Conservation (phyloP, 1,140 invertebrate species). For the Drosophila simulans region DNA sequence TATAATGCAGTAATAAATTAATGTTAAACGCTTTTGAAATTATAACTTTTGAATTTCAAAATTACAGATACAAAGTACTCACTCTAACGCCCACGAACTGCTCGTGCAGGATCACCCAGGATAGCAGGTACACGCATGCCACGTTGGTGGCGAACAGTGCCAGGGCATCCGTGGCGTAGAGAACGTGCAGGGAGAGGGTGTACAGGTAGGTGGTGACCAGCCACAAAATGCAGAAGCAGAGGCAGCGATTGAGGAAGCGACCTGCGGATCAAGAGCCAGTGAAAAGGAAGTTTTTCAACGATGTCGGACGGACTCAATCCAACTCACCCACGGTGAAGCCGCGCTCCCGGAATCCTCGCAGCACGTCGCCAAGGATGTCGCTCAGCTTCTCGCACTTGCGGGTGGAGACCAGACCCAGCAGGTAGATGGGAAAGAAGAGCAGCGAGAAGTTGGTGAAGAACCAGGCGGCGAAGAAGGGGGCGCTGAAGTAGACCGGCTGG, state of each 20-base stretch:
- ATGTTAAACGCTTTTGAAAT: too few relatives aligned
- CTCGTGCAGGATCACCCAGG: conserved; percentile 98
- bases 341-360: conserved; percentile 93
- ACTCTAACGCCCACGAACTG: conserved; percentile 98
- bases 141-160: conserved; percentile 97
- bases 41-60: neutral
- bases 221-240: conserved; percentile 95
- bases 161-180: conserved; percentile 96
- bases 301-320: too few relatives aligned
- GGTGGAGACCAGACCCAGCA: conserved; percentile 89
- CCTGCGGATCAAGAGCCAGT: conserved; percentile 84
- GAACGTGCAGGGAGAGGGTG: conserved; percentile 92
- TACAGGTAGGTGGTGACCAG: conserved; percentile 97
- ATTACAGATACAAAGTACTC: neutral
- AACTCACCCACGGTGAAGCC: conserved; percentile 92
- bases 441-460: conserved; percentile 97
- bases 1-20: too few relatives aligned
- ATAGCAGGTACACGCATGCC: conserved; percentile 95
- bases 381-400: conserved; percentile 90
- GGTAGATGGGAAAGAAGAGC: conserved; percentile 95
- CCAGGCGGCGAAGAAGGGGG: conserved; percentile 97
- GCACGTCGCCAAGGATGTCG: conserved; percentile 91
- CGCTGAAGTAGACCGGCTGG: conserved; percentile 86
- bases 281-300: neutral
- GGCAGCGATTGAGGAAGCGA: conserved; percentile 93